Evolutionary conservation across 2,797 vertebrate genomes (phyloP).

Genomic region (Bovichtus diacanthus): DNA sequence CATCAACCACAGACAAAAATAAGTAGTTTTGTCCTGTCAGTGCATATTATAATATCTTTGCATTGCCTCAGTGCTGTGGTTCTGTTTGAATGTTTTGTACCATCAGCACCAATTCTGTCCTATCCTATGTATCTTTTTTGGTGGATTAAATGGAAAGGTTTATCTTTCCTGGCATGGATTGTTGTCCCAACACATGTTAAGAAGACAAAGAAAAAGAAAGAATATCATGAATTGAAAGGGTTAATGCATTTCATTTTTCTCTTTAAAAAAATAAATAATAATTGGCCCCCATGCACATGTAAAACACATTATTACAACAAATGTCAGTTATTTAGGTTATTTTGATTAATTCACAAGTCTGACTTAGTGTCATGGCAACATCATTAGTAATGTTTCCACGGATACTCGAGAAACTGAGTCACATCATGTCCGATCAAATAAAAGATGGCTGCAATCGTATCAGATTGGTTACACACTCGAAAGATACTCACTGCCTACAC

Average conservation of each 20-base stretch:
- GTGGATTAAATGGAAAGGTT: background rate
- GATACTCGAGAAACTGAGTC: background rate
- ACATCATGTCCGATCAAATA: background rate
- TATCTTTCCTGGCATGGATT: background rate
- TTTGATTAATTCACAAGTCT: background rate
- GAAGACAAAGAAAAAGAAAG: background rate
- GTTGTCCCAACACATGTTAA: background rate
- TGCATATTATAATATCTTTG: background rate
- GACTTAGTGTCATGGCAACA: background rate
- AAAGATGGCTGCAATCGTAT: background rate
- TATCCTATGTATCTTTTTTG: background rate
- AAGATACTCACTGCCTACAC: too few relatives aligned
- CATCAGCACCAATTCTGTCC: background rate
- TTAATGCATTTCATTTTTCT: background rate
- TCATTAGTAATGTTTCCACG: background rate
- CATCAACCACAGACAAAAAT: background rate
- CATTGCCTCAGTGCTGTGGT: background rate
- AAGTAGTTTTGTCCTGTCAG: background rate
- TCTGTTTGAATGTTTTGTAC: background rate
- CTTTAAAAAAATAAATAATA: too few relatives aligned
- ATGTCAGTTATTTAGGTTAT: background rate
- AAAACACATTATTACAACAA: background rate
- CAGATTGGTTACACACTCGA: background rate
- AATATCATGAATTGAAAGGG: background rate
- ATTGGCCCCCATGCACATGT: background rate